These are phyloP conservation scores for Garra rufa DNA, from an alignment of 2,113 vertebrate genomes.

Conservation along the genomic window DNA sequence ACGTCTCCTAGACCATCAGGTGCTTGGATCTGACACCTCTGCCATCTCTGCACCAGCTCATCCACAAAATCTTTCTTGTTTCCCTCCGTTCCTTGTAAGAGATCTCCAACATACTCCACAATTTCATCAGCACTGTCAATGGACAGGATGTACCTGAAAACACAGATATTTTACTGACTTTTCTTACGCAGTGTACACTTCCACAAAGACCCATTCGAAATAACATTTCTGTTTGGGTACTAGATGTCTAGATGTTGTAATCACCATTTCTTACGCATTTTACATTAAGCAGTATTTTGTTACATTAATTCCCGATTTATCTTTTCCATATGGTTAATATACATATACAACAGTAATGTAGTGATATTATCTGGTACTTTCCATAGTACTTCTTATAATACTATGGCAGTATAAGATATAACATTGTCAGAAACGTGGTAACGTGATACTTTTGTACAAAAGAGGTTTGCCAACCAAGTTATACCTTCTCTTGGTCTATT, in stretches of 20 bases:
- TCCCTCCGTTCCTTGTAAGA: constrained; percentile 88
- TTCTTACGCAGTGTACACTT: background rate
- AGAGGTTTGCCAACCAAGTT: background rate
- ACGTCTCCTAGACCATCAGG: constrained; percentile 63
- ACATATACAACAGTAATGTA: no score
- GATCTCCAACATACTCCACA: constrained; percentile 89
- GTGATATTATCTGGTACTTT: no score
- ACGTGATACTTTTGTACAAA: background rate
- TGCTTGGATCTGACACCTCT: constrained; percentile 68
- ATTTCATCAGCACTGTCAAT: constrained; percentile 90
- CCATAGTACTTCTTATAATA: background rate
- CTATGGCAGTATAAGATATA: background rate
- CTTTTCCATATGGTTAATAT: no score
- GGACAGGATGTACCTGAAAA: constrained; percentile 87
- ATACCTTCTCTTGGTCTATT: background rate
- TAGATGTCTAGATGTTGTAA: no score
- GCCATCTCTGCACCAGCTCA: constrained; percentile 85
- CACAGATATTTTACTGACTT: background rate
- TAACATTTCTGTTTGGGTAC: background rate
- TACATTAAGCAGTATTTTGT: no score
- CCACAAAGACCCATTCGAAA: background rate
- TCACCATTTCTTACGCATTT: no score
- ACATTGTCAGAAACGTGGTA: background rate
- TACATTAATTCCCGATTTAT: background rate
- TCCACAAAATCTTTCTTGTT: constrained; percentile 86